Evolutionary conservation across 2,888 invertebrate genomes (phyloP).

Genomic region (Nebria salina): DNA sequence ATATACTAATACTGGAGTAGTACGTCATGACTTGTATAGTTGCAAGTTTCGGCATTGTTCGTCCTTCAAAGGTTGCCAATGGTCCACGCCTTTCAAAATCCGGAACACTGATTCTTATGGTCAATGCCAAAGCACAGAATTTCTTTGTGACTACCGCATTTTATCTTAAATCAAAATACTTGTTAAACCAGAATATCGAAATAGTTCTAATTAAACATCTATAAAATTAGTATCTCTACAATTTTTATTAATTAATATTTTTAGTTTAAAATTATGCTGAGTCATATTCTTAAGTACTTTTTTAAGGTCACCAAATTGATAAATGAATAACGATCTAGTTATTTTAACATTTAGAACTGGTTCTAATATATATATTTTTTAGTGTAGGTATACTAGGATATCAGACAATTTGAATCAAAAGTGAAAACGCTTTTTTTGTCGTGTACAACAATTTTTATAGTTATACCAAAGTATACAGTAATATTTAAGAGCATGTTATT

Average conservation of each 20-base stretch:
- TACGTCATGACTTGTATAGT: background rate
- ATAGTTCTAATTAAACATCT: background rate
- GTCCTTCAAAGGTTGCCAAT: constrained; percentile 17
- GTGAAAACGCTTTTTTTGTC: background rate
- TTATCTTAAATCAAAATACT: background rate
- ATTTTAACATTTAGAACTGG: background rate
- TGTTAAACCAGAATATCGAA: background rate
- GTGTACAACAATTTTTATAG: background rate
- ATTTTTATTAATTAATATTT: background rate
- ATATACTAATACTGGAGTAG: constrained; percentile 1
- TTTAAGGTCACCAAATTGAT: background rate
- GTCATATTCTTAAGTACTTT: background rate
- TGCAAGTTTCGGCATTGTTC: background rate
- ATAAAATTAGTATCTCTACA: background rate
- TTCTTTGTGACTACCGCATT: constrained; percentile 4
- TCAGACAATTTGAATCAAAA: background rate
- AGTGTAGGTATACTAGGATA: background rate
- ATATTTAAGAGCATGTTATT: background rate
- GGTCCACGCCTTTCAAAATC: constrained; percentile 14
- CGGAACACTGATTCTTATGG: background rate
- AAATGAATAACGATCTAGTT: background rate
- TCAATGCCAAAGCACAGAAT: constrained; percentile 15
- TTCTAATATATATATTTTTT: background rate
- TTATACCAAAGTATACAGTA: background rate
- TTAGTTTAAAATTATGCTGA: background rate